A percentile compares a stretch with the other conserved stretches of the same genome.
phyloP scores from a whole-genome alignment of 1,140 invertebrate genomes.

The Ladona fulva region DNA sequence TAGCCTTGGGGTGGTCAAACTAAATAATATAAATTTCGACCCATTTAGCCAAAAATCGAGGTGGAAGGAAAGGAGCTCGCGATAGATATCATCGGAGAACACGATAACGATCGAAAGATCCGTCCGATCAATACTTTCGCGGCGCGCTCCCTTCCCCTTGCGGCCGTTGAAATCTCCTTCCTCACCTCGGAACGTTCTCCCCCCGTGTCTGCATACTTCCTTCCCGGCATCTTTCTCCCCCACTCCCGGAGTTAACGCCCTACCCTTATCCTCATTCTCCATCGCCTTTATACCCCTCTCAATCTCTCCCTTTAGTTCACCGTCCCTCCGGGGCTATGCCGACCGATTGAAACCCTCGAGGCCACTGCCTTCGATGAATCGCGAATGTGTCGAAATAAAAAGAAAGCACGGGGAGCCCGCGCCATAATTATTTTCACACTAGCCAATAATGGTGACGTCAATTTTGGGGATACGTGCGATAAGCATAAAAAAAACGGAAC shows the following conservation, averaged over 20 bases:
- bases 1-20: too few relatives aligned
- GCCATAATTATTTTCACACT: slow-evolving; percentile 2
- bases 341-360: background rate
- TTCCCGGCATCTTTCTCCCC: background rate
- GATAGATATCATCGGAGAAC: too few relatives aligned
- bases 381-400: background rate
- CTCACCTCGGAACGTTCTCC: background rate
- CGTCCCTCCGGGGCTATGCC: background rate
- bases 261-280: background rate
- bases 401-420: background rate
- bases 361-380: background rate
- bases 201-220: background rate
- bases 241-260: background rate
- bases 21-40: too few relatives aligned
- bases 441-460: background rate
- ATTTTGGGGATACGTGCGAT: background rate
- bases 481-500: background rate
- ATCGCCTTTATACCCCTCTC: background rate
- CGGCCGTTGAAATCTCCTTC: background rate
- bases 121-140: background rate
- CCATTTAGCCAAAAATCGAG: too few relatives aligned
- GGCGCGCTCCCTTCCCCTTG: background rate
- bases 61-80: too few relatives aligned
- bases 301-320: background rate
- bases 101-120: too few relatives aligned